A percentile compares a stretch with the other conserved stretches of the same genome.
phyloP scores from a whole-genome alignment of 2,113 vertebrate genomes.

The Cathartes aura region DNA sequence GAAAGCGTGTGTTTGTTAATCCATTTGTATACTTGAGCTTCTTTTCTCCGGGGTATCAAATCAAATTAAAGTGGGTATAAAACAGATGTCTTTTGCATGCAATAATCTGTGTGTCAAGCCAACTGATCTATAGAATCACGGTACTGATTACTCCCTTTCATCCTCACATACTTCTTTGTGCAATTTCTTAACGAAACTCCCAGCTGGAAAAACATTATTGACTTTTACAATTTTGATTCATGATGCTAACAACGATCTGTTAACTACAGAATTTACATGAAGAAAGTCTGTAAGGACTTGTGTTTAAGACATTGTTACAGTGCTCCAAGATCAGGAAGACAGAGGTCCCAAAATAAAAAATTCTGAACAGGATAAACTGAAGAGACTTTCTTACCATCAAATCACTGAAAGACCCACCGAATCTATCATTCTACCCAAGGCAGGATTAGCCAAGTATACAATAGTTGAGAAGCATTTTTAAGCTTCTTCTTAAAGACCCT shows the following conservation, averaged over 20 bases:
- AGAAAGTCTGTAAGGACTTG: background rate
- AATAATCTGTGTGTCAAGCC: background rate
- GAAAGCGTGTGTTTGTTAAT: slow-evolving; percentile 3
- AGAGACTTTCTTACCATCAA: background rate
- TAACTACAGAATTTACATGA: background rate
- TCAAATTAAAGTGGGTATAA: background rate
- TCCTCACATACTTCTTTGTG: background rate
- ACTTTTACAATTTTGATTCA: background rate
- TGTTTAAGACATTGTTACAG: background rate
- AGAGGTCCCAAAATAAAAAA: background rate
- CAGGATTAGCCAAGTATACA: background rate
- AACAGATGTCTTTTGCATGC: background rate
- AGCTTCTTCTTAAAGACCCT: background rate
- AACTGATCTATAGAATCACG: background rate
- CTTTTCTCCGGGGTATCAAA: background rate
- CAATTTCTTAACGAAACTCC: background rate
- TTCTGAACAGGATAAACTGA: background rate
- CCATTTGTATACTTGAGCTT: background rate
- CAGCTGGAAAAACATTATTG: background rate
- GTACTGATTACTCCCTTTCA: slow-evolving; percentile 4
- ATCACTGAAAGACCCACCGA: background rate
- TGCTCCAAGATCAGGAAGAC: background rate
- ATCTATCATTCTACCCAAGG: background rate
- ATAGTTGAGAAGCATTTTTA: background rate
- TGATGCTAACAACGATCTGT: background rate